Conservation (phyloP, 2,797 vertebrate genomes). For the Micrastur ruficollis region DNA sequence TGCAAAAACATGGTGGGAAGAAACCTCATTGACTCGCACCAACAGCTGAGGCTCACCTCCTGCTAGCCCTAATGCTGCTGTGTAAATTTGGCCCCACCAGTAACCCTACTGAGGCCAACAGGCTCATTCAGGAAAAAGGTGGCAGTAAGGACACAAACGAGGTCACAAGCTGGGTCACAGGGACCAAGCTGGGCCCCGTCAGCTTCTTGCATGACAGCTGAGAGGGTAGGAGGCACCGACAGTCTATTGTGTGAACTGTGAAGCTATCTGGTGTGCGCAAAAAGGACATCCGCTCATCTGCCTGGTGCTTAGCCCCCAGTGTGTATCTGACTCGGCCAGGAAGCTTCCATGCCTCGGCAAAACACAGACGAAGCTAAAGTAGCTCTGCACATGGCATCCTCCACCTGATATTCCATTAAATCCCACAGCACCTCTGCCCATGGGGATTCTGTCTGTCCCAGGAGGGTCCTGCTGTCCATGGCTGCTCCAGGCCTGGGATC, state of each 20-base stretch:
- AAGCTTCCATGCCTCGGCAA: not conserved
- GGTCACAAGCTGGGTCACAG: not conserved
- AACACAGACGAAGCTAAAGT: not conserved
- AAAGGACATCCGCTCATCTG: not conserved
- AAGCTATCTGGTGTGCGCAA: not conserved
- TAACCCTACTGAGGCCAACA: not conserved
- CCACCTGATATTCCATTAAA: not conserved
- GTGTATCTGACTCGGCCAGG: not conserved
- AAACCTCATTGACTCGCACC: not conserved
- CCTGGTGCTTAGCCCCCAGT: not conserved
- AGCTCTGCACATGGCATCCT: not conserved
- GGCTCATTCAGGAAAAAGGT: not conserved
- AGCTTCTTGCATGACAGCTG: not conserved
- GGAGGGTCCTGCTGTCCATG: not conserved
- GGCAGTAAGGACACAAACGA: not conserved
- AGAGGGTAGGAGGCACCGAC: not conserved
- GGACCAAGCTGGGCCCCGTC: not conserved
- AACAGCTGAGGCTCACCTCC: not conserved
- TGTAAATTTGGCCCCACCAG: not conserved
- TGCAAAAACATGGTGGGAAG: fast-evolving
- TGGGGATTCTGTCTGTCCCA: not conserved
- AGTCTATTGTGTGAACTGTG: not conserved
- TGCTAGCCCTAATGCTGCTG: not conserved
- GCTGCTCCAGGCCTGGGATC: not conserved
- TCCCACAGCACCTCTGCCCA: not conserved